Conservation (phyloP, 2,797 vertebrate genomes). For the Sebastes minor region DNA sequence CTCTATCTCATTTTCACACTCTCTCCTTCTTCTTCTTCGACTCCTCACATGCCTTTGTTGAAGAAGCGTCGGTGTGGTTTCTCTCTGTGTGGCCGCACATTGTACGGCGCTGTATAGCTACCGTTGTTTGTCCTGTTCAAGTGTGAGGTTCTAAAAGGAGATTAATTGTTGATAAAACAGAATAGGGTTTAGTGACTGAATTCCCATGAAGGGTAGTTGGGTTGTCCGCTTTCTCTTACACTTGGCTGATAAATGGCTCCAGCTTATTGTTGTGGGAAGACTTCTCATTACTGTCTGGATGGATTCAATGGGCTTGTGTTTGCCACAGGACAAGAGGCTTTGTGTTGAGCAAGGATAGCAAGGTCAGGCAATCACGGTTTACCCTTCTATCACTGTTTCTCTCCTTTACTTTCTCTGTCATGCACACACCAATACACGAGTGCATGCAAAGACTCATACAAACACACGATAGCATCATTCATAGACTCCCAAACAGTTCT, state of each 20-base stretch:
- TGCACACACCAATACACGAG: neutral
- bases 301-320: conserved; percentile 51
- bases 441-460: neutral
- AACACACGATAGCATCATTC: neutral
- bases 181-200: conserved; percentile 54
- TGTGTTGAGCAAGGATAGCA: conserved; percentile 37
- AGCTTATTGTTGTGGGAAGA: conserved; percentile 45
- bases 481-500: neutral
- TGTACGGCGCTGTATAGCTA: neutral
- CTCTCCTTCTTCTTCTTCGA: neutral
- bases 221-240: conserved; percentile 36
- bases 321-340: conserved; percentile 41
- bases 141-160: conserved; percentile 28
- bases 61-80: neutral
- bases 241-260: conserved; percentile 53
- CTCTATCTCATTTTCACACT: conserved; percentile 41
- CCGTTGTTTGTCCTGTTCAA: conserved; percentile 15
- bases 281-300: conserved; percentile 55
- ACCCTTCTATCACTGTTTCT: neutral
- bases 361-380: conserved; percentile 36
- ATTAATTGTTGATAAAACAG: conserved; percentile 63
- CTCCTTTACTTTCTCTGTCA: neutral
- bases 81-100: neutral
- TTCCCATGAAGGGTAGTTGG: conserved; percentile 35
- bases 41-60: neutral